Evolutionary conservation across 30 jellyfish, hydroid and myxozoan species (phyloP).

Genomic region (Aurelia coerulea): DNA sequence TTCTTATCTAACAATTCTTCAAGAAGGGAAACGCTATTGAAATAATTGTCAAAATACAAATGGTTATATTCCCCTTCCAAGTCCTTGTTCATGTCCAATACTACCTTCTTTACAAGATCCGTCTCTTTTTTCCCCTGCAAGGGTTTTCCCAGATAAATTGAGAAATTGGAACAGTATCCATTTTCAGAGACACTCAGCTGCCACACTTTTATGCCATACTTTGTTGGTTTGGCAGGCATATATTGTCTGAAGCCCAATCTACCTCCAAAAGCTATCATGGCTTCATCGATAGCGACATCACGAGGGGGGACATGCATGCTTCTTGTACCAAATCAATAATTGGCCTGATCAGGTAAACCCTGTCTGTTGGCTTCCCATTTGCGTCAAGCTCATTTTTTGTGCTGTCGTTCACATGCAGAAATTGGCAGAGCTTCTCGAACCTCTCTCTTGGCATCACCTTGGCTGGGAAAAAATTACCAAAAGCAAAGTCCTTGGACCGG

Average conservation of each 20-base stretch:
- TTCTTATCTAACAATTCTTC: constrained; percentile 33
- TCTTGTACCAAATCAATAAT: neutral
- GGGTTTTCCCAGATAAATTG: constrained; percentile 69
- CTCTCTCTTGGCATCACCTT: constrained; percentile 4
- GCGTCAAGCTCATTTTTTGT: neutral
- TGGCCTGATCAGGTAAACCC: constrained; percentile 2
- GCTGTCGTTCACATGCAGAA: constrained; percentile 5
- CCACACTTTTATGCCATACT: constrained; percentile 83
- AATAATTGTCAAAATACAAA: constrained; percentile 51
- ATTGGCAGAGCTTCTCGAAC: neutral
- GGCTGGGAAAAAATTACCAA: neutral
- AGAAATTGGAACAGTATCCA: constrained; percentile 71
- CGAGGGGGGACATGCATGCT: constrained; percentile 39
- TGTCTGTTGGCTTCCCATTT: neutral
- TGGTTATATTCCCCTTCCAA: constrained; percentile 63
- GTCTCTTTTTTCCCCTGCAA: constrained; percentile 4
- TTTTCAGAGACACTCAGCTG: constrained; percentile 60
- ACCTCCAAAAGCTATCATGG: constrained; percentile 79
- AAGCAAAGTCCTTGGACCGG: constrained; percentile 13
- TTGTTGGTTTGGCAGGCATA: constrained; percentile 82
- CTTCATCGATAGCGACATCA: constrained; percentile 71
- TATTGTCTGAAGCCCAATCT: constrained; percentile 76
- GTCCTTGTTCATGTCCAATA: constrained; percentile 16
- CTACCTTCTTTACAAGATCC: constrained; percentile 65
- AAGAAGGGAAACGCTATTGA: constrained; percentile 54